Conservation (phyloP, 2,888 invertebrate species). For the Ditula angustiorana region DNA sequence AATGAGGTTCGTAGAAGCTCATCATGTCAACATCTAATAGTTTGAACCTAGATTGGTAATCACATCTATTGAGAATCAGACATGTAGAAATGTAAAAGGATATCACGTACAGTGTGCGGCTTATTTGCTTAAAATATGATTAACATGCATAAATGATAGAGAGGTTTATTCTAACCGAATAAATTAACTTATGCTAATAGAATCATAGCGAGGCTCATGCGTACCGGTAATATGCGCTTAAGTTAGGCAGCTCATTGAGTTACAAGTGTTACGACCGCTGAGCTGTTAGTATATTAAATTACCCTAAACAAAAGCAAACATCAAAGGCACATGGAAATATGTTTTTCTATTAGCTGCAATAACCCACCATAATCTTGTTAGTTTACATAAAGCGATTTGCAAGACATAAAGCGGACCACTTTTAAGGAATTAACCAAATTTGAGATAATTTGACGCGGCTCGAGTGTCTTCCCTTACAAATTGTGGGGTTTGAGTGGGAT, state of each 20-base stretch:
- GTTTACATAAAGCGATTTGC: slow-evolving; percentile 32
- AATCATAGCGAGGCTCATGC: neutral
- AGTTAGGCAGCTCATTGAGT: slow-evolving; percentile 16
- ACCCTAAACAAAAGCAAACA: slow-evolving; percentile 24
- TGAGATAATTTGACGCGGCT: slow-evolving; percentile 35
- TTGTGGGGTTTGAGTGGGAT: slow-evolving; percentile 36
- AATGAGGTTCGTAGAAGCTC: too few relatives aligned
- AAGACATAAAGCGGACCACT: slow-evolving; percentile 34
- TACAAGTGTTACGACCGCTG: slow-evolving; percentile 15
- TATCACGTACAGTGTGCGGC: neutral
- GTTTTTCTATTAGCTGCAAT: slow-evolving; percentile 27
- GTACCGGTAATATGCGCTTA: neutral
- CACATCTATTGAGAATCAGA: neutral
- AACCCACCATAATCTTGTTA: slow-evolving; percentile 20
- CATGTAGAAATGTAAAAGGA: neutral
- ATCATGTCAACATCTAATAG: too few relatives aligned
- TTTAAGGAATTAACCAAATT: slow-evolving; percentile 36
- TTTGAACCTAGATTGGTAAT: neutral
- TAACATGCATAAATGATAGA: slow-evolving; percentile 3
- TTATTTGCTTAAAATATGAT: slow-evolving; percentile 2
- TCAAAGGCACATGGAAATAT: slow-evolving; percentile 33
- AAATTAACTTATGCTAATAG: slow-evolving; percentile 4
- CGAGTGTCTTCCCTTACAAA: slow-evolving; percentile 36
- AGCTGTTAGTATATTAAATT: slow-evolving; percentile 25
- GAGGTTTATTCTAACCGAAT: neutral